phyloP scores from a whole-genome alignment of 1,140 invertebrate genomes.

The Gerris buenoi region DNA sequence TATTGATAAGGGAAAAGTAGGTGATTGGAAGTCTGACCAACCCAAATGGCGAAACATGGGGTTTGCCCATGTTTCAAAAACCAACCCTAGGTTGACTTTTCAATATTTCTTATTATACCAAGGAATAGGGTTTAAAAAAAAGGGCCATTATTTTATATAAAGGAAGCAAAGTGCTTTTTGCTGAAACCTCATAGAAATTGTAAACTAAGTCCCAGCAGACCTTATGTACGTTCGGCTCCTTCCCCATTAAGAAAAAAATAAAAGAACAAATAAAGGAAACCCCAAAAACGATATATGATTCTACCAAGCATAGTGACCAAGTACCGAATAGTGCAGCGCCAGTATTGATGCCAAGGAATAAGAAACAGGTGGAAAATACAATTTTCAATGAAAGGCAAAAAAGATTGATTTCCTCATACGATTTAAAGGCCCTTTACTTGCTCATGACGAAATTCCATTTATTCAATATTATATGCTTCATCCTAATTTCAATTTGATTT shows the following conservation, averaged over 20 bases:
- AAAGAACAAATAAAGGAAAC: neutral
- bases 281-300: neutral
- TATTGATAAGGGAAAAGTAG: neutral
- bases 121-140: neutral
- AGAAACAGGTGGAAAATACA: neutral
- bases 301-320: neutral
- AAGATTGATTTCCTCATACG: neutral
- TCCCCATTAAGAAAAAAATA: neutral
- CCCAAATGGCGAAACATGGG: neutral
- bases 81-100: too few species aligned
- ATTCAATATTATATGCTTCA: neutral
- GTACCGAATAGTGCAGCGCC: neutral
- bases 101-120: neutral
- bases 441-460: neutral
- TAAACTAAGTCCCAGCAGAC: neutral
- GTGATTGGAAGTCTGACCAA: neutral
- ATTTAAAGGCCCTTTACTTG: neutral
- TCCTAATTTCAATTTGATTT: neutral
- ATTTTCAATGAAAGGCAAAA: neutral
- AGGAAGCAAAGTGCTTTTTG: neutral
- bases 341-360: neutral
- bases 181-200: neutral
- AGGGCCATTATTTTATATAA: neutral
- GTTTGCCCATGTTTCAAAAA: neutral
- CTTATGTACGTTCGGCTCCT: neutral